These are phyloP conservation scores for Acanthis flammea DNA, from an alignment of 2,797 vertebrate species.

Conservation along the genomic window DNA sequence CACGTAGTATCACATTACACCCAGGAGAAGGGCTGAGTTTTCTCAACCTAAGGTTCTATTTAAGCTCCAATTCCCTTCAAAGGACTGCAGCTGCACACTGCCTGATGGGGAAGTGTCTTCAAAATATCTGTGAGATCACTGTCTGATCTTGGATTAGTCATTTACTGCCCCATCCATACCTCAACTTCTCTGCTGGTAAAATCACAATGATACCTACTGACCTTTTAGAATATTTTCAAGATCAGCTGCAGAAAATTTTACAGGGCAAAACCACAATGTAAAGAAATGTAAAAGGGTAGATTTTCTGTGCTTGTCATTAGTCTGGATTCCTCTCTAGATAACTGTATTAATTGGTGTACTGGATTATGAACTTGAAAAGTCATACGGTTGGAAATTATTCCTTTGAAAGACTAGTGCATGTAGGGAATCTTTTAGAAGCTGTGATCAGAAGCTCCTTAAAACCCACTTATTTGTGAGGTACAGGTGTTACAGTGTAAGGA, in stretches of 20 bases:
- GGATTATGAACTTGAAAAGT: background rate
- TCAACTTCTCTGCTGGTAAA: background rate
- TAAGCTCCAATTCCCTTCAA: slow-evolving; percentile 40
- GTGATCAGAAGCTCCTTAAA: background rate
- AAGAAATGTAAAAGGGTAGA: background rate
- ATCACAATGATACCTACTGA: background rate
- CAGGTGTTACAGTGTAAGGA: background rate
- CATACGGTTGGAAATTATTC: background rate
- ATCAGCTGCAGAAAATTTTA: background rate
- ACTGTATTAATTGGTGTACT: background rate
- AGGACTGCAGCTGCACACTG: slow-evolving; percentile 48
- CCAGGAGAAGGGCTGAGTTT: slow-evolving; percentile 45
- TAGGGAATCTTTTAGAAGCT: background rate
- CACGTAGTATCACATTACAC: slow-evolving; percentile 47
- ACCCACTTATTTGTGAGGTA: background rate
- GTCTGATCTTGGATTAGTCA: slow-evolving; percentile 27
- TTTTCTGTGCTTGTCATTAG: background rate
- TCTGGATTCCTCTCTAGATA: background rate
- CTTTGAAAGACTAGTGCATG: background rate
- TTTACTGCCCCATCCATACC: background rate
- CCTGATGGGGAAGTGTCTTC: slow-evolving; percentile 24
- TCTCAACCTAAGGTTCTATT: slow-evolving; percentile 36
- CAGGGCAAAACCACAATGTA: background rate
- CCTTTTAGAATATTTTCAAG: background rate
- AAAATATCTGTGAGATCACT: slow-evolving; percentile 42